These are phyloP conservation scores for Neodiprion virginianus DNA, from an alignment of 1,140 invertebrate species.

Conservation along the genomic window DNA sequence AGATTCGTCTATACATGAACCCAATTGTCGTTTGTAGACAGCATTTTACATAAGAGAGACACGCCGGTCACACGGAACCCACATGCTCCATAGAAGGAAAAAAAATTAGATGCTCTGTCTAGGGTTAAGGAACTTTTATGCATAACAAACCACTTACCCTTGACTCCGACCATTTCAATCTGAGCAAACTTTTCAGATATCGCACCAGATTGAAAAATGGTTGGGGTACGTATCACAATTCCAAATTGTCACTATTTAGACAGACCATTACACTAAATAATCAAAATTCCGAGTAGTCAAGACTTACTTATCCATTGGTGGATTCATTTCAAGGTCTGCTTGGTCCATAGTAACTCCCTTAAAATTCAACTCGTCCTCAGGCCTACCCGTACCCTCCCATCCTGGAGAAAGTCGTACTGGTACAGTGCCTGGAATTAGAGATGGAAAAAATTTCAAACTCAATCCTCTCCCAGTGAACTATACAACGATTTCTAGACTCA, in stretches of 20 bases:
- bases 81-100: too few species aligned
- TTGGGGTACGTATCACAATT: too few species aligned
- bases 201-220: neutral
- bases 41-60: too few species aligned
- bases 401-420: conserved; percentile 84
- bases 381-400: conserved; percentile 83
- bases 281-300: conserved; percentile 10
- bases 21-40: too few species aligned
- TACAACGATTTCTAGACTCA: neutral
- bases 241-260: too few species aligned
- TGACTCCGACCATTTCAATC: too few species aligned
- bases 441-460: neutral
- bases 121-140: too few species aligned
- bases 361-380: conserved; percentile 86
- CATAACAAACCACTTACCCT: too few species aligned
- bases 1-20: too few species aligned
- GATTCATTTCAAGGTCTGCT: conserved; percentile 73
- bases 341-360: conserved; percentile 79
- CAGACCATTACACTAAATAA: neutral
- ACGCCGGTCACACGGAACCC: too few species aligned
- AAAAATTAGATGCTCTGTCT: too few species aligned
- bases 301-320: conserved; percentile 74
- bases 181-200: conserved; percentile 14
- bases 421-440: conserved; percentile 56
- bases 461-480: neutral